Conservation (phyloP, 2,888 invertebrate species). For the Eumacrocentrus americanus region DNA sequence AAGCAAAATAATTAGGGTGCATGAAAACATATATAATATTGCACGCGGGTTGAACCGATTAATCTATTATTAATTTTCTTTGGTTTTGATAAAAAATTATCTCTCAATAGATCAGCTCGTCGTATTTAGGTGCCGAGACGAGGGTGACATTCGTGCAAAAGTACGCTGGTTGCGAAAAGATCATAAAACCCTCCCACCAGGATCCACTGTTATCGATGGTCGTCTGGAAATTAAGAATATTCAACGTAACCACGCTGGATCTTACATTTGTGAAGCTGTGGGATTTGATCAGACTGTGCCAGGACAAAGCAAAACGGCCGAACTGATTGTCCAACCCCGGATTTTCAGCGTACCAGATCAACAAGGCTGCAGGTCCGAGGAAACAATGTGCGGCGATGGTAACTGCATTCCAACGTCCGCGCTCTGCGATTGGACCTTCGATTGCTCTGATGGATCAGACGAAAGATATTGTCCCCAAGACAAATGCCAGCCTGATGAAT, state of each 20-base stretch:
- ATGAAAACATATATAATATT: background rate
- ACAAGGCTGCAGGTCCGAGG: slow-evolving; percentile 68
- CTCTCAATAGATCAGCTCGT: slow-evolving; percentile 79
- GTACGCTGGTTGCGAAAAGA: slow-evolving; percentile 79
- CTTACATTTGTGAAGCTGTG: slow-evolving; percentile 83
- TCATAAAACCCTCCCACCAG: slow-evolving; percentile 75
- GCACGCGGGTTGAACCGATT: background rate
- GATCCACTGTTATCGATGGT: slow-evolving; percentile 77
- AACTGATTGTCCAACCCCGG: slow-evolving; percentile 72
- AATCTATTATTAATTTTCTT: too few species aligned
- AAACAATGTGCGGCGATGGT: slow-evolving; percentile 89
- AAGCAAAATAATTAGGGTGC: background rate
- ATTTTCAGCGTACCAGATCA: slow-evolving; percentile 63
- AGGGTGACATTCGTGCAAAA: slow-evolving; percentile 77
- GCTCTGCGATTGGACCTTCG: slow-evolving; percentile 78
- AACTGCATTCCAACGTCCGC: slow-evolving; percentile 84
- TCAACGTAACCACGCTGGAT: slow-evolving; percentile 76
- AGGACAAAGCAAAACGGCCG: slow-evolving; percentile 73
- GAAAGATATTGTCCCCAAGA: slow-evolving; percentile 82
- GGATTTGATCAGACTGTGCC: slow-evolving; percentile 69
- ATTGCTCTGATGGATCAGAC: slow-evolving; percentile 88
- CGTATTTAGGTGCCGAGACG: slow-evolving; percentile 91
- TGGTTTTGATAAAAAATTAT: too few species aligned
- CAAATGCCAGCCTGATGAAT: slow-evolving; percentile 92
- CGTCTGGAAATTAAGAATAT: slow-evolving; percentile 87